Base-by-base conservation (phyloP, 53 echinoderm and acorn worm genomes). In the Paracentrotus lividus region DNA sequence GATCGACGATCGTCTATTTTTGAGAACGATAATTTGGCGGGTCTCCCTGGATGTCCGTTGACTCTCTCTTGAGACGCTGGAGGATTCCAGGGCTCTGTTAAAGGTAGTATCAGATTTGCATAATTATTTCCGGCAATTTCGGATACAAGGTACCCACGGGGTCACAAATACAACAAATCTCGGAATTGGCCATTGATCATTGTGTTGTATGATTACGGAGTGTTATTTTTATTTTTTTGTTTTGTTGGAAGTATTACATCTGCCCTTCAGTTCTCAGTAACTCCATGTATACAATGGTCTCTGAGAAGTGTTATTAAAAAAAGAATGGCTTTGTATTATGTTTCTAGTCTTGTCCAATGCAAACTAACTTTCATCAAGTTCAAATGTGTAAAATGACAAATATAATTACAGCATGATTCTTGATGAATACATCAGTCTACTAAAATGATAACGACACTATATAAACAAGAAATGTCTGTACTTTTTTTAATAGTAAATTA, bases 21-120 rank as follows among this genome's bases (percentile, higher is more conserved):
- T 45, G 81, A 47, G 81, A 10, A 44, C 45, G 47, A 81, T 81
- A 81, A 81, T 81, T 81, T 81, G 81, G 81, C 81, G 81, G 81
- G 81, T 45, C 47, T 81, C 81, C 81, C 47, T 9, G 81, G 81
- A 47, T 81, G 81, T 47, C 81, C 27, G 45, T 26, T n/a, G 44
- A 45, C 47, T n/a, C 49, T 81, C 2, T 23, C 81, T 18, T n/a
- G 45, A 81, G 81, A 81, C 26, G 47, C 47, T 27, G 47, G 81
- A 44, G 81, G 81, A 45, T 45, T 81, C n/a, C 44, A 45, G 8
- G 81, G 44, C 42, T 43, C 43, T 0, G 8, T 81, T 81, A 81
- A 81, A 81, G 81, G 14, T 8, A 44, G 7, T 1, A 29, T 64
- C 29, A 8, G 23, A 58, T 23, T 58, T 5, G 24, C 58, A 58